Percentiles rank a stretch among this genome's conserved stretches.
phyloP scores from a whole-genome alignment of 2,113 vertebrate species.

The Saccopteryx leptura region DNA sequence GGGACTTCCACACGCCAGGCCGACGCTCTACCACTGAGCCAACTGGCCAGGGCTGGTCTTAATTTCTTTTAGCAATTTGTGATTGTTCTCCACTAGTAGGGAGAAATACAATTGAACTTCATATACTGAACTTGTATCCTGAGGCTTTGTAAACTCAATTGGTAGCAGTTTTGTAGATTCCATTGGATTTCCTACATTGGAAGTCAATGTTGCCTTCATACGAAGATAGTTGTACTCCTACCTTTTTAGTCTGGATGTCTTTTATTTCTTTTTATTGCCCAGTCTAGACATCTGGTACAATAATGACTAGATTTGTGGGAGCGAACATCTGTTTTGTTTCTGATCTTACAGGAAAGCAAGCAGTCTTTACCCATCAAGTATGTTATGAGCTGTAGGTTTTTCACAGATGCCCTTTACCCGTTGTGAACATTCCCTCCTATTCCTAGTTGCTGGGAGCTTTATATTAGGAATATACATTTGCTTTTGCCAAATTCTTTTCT shows the following conservation, averaged over 20 bases:
- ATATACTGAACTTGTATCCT: neutral
- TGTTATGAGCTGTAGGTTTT: neutral
- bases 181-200: neutral
- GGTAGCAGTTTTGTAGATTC: neutral
- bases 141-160: neutral
- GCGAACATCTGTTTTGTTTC: neutral
- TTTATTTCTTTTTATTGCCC: neutral
- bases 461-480: neutral
- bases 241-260: neutral
- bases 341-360: neutral
- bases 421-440: neutral
- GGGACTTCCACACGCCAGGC: too few relatives aligned
- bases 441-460: neutral
- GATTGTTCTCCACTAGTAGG: neutral
- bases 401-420: neutral
- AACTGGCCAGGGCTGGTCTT: neutral
- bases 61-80: neutral
- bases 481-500: neutral
- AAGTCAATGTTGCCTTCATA: neutral
- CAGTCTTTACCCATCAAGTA: neutral
- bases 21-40: too few relatives aligned
- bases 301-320: neutral
- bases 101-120: neutral
- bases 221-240: neutral
- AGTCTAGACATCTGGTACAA: neutral